Conservation (phyloP, 2,113 vertebrate genomes). For the Urocolius indicus region DNA sequence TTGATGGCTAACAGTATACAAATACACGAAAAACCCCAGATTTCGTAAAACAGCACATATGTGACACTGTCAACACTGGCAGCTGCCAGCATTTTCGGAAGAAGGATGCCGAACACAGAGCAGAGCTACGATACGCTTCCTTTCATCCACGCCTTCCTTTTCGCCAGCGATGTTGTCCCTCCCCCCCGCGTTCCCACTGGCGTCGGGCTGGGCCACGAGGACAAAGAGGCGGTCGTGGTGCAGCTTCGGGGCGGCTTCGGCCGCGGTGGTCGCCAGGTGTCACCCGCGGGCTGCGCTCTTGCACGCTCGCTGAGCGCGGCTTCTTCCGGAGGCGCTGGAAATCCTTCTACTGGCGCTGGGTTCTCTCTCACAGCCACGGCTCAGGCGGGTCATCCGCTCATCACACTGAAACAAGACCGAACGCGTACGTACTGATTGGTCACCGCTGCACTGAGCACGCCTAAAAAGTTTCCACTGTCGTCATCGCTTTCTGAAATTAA, state of each 20-base stretch:
- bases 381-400: neutral
- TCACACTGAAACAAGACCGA: neutral
- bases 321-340: neutral
- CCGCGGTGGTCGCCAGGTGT: neutral
- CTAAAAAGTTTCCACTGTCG: neutral
- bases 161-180: fast-evolving
- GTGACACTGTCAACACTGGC: neutral
- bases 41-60: neutral
- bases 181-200: fast-evolving
- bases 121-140: no score
- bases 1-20: neutral
- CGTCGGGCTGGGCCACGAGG: fast-evolving
- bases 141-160: no score
- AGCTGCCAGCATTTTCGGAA: neutral
- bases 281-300: neutral
- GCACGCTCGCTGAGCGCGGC: neutral
- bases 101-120: neutral
- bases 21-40: neutral
- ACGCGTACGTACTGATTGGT: neutral
- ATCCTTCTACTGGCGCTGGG: fast-evolving
- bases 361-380: neutral
- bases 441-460: neutral
- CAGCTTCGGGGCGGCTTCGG: no score
- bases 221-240: neutral
- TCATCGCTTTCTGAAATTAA: neutral